Conservation (phyloP, 2,888 invertebrate genomes). For the Eutolmus rufibarbis region DNA sequence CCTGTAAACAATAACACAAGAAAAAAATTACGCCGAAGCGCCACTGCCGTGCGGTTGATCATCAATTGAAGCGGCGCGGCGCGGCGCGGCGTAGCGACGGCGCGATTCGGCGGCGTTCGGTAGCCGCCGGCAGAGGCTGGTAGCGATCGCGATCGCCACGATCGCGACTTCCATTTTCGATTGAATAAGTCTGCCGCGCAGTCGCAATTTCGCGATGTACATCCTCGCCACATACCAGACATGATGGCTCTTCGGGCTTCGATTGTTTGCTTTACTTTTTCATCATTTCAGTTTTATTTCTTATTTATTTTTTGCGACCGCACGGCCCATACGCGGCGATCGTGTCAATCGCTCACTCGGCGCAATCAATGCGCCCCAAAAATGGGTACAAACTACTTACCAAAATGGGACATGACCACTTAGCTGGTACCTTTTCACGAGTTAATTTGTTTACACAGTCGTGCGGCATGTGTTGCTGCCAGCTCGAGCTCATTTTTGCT, state of each 20-base stretch:
- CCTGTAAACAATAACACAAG: constrained; percentile 33
- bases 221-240: constrained; percentile 42
- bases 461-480: constrained; percentile 30
- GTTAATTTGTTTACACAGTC: constrained; percentile 48
- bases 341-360: constrained; percentile 37
- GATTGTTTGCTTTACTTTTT: constrained; percentile 30
- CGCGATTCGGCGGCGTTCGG: neutral
- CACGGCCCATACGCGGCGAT: constrained; percentile 30
- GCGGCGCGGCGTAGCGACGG: neutral
- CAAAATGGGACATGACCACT: constrained; percentile 48
- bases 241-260: constrained; percentile 42
- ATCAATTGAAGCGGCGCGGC: constrained; percentile 12
- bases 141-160: neutral
- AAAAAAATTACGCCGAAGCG: constrained; percentile 27
- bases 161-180: constrained; percentile 26
- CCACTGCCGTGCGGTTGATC: constrained; percentile 21
- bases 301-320: neutral
- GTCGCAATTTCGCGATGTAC: constrained; percentile 27
- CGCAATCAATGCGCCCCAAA: constrained; percentile 42
- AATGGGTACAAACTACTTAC: constrained; percentile 46
- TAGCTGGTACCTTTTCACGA: constrained; percentile 37
- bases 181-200: neutral
- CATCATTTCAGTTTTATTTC: neutral
- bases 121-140: neutral
- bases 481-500: neutral